phyloP scores from a whole-genome alignment of 2,797 vertebrate species.

The Chloroceryle inda region DNA sequence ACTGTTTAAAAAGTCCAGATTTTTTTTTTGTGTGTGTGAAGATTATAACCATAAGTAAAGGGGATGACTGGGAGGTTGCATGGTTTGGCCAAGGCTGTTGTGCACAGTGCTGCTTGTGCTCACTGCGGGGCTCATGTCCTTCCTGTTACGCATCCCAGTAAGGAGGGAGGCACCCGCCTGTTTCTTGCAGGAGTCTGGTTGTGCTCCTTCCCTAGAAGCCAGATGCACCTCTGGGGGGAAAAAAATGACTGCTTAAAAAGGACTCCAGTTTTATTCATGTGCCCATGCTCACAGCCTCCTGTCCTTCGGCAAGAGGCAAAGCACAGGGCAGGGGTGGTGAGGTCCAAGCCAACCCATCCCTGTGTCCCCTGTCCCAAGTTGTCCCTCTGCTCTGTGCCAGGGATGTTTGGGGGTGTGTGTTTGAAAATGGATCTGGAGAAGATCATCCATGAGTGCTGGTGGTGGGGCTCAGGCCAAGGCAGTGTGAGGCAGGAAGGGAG shows the following conservation, averaged over 20 bases:
- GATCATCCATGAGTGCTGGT: fast-evolving
- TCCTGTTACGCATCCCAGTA: fast-evolving
- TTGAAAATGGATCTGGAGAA: neutral
- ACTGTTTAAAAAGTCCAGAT: slow-evolving; percentile 71
- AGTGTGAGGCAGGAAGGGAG: neutral
- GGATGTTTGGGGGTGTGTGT: neutral
- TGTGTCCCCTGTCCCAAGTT: neutral
- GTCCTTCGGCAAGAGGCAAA: neutral
- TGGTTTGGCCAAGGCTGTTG: neutral
- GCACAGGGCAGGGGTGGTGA: fast-evolving
- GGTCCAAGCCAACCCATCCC: fast-evolving
- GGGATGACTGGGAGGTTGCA: neutral
- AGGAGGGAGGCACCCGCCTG: fast-evolving
- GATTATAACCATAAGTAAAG: neutral
- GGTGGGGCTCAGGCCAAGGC: neutral
- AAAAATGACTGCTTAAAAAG: neutral
- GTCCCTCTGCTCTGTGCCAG: neutral
- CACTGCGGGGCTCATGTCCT: fast-evolving
- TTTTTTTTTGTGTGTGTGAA: neutral
- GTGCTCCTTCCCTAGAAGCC: neutral
- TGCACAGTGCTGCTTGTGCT: fast-evolving
- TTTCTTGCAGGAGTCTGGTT: neutral
- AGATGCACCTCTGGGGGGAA: fast-evolving
- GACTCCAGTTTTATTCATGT: fast-evolving
- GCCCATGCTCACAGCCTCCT: fast-evolving